Evolutionary conservation across 2,113 vertebrate species (phyloP), one percentile per base, ranked within the genome.

Genomic region (Puffinus mauretanicus): DNA sequence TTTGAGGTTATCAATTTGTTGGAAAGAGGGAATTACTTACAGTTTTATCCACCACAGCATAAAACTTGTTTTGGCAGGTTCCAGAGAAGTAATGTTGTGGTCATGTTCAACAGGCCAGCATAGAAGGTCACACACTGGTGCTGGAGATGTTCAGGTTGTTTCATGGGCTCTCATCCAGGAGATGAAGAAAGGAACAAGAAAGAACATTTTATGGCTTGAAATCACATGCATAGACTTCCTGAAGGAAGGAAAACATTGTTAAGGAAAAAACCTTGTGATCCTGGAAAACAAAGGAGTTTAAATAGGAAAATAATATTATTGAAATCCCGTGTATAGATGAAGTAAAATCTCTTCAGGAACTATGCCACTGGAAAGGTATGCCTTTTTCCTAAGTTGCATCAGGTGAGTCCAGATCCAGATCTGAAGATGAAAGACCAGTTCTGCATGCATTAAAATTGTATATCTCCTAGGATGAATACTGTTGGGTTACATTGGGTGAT

Each of bases 11-110:
- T 92, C 78, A 79, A 40, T 94, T 93, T 94, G 55, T 55, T 90
- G 72, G 95, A 80, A 84, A 88, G 82, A 93, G n/a, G 65, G 52
- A 82, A 93, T 93, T 77, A 60, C 91, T 89, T 52, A 62, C 69
- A 79, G 67, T 92, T 80, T 72, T 52, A 55, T 55, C 65, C 20
- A 70, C 22, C 62, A 55, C 34, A 81, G 58, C 12, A 8, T 32
- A 42, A 73, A 49, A 54, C 29, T 55, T 64, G 21, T 36, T 78
- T 34, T 76, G 83, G 55, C 78, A 86, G 55, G 60, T 81, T 91
- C 86, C 77, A 71, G 52, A 58, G 67, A 42, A 73, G 49, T 40
- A 38, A 22, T 1, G 2, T 26, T 26, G 18, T 38, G 40, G 47
- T 73, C 10, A 7, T 2, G 10, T 61, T 79, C 21, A 19, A 14